phyloP scores from a whole-genome alignment of 2,113 vertebrate genomes.

The Barnardius zonarius region DNA sequence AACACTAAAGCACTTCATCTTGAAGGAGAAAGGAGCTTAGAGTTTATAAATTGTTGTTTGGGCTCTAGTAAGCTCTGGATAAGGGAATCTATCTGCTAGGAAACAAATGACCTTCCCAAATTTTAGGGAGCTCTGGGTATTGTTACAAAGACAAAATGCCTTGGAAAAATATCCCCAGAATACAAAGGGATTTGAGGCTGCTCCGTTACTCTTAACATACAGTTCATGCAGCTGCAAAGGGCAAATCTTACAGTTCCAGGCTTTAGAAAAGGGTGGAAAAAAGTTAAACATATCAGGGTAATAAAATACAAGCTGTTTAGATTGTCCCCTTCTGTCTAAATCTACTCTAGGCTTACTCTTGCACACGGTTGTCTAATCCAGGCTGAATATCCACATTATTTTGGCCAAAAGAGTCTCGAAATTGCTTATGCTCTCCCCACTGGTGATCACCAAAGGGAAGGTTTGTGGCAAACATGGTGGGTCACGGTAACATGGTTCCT shows the following conservation, averaged over 20 bases:
- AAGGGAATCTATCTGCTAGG: slow-evolving; percentile 66
- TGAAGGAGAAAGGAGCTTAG: slow-evolving; percentile 48
- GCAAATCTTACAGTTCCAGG: not conserved
- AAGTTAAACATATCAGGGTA: slow-evolving; percentile 15
- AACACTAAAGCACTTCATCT: slow-evolving; percentile 64
- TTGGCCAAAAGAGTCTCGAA: not conserved
- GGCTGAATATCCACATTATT: not conserved
- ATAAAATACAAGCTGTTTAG: slow-evolving; percentile 28
- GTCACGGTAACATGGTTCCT: not conserved
- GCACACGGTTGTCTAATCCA: not conserved
- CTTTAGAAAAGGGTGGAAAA: slow-evolving; percentile 23
- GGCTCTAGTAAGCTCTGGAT: slow-evolving; percentile 60
- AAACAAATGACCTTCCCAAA: slow-evolving; percentile 67
- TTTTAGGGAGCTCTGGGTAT: slow-evolving; percentile 64
- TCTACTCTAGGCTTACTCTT: not conserved
- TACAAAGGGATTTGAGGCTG: slow-evolving; percentile 25
- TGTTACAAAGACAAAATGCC: slow-evolving; percentile 55
- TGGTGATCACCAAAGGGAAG: not conserved
- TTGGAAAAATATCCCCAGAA: slow-evolving; percentile 50
- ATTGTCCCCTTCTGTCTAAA: not conserved
- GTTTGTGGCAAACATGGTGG: accelerated
- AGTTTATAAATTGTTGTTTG: slow-evolving; percentile 68
- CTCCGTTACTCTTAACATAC: slow-evolving; percentile 8
- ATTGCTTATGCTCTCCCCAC: not conserved
- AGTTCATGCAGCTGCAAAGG: slow-evolving; percentile 48